phyloP scores from a whole-genome alignment of 2,797 vertebrate genomes.

The Enteromius unitaeniatus region DNA sequence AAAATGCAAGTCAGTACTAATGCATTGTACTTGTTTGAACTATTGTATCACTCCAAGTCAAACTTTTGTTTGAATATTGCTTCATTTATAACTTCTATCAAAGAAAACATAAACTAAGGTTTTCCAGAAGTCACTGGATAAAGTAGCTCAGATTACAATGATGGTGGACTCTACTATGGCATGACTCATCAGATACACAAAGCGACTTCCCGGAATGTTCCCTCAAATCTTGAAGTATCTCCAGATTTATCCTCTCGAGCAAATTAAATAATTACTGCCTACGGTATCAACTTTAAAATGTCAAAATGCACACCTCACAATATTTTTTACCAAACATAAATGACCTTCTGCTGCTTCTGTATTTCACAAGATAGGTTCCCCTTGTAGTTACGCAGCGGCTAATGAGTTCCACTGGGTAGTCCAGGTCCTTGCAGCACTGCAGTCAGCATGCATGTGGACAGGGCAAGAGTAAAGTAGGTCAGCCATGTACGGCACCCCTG shows the following conservation, averaged over 20 bases:
- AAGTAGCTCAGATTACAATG: slow-evolving; percentile 14
- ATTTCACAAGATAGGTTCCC: slow-evolving; percentile 2
- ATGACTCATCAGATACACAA: background rate
- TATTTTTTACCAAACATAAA: slow-evolving; percentile 19
- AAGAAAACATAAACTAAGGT: background rate
- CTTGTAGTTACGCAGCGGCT: slow-evolving; percentile 21
- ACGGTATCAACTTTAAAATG: slow-evolving; percentile 11
- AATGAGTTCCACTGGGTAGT: slow-evolving; percentile 46
- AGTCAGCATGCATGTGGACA: slow-evolving; percentile 34
- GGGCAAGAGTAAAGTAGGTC: slow-evolving; percentile 57
- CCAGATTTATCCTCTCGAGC: background rate
- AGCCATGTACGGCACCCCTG: slow-evolving; percentile 55
- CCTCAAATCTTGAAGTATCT: background rate
- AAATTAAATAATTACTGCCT: background rate
- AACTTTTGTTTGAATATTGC: background rate
- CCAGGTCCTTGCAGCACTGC: slow-evolving; percentile 31
- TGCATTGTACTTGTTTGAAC: background rate
- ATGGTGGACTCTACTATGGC: background rate
- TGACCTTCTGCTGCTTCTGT: background rate
- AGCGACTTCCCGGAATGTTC: background rate
- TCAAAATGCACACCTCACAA: background rate
- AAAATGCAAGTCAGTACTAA: background rate
- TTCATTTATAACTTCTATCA: background rate
- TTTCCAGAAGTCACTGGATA: slow-evolving; percentile 2
- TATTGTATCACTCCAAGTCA: background rate